Evolutionary conservation across 1,140 invertebrate genomes (phyloP).

Genomic region (Laodelphax striatellus): DNA sequence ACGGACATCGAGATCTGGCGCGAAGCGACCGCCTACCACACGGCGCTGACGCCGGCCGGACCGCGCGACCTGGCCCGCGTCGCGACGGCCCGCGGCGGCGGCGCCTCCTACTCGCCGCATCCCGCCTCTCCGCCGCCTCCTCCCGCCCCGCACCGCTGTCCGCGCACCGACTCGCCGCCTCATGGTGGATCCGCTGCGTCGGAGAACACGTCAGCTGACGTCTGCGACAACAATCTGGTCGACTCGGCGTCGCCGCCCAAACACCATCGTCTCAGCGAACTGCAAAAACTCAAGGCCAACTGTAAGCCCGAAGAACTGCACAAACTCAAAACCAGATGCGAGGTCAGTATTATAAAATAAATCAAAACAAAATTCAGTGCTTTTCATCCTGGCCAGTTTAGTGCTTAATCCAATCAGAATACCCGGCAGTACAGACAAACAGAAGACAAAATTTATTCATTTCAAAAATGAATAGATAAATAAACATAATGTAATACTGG

Average conservation of each 20-base stretch:
- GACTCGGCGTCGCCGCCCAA: slow-evolving; percentile 54
- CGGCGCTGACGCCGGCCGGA: slow-evolving; percentile 41
- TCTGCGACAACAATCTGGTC: slow-evolving; percentile 35
- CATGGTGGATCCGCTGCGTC: slow-evolving; percentile 12
- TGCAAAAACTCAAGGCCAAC: slow-evolving; percentile 61
- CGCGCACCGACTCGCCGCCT: slow-evolving; percentile 19
- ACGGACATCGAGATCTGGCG: slow-evolving; percentile 68
- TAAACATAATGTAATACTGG: too few species aligned
- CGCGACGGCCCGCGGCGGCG: background rate
- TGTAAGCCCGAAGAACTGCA: slow-evolving; percentile 70
- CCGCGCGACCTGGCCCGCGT: slow-evolving; percentile 31
- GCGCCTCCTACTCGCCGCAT: background rate
- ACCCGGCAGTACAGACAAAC: too few species aligned
- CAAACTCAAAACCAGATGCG: slow-evolving; percentile 55
- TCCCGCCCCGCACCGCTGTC: slow-evolving; percentile 7
- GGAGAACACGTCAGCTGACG: slow-evolving; percentile 35
- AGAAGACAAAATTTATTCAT: too few species aligned
- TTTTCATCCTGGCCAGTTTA: too few species aligned
- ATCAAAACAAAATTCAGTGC: background rate
- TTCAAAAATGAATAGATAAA: too few species aligned
- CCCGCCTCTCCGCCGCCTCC: slow-evolving; percentile 7
- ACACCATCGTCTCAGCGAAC: slow-evolving; percentile 47
- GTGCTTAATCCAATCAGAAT: too few species aligned
- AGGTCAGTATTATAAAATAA: slow-evolving; percentile 32
- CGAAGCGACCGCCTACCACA: slow-evolving; percentile 50